These are phyloP conservation scores for Hoplostethus atlanticus DNA, from an alignment of 2,797 vertebrate genomes.

Conservation along the genomic window DNA sequence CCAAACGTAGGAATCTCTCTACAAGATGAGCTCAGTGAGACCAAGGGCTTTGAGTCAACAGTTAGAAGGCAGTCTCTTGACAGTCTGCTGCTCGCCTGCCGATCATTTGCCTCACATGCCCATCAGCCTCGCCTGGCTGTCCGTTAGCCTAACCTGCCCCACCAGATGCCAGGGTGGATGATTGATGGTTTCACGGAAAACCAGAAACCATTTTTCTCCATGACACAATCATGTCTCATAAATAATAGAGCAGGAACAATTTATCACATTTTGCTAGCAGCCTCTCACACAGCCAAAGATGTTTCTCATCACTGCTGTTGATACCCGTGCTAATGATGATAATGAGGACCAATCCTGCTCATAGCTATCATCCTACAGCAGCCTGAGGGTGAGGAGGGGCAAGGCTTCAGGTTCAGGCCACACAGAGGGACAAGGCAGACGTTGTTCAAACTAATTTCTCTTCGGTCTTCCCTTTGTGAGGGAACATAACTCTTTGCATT, in stretches of 20 bases:
- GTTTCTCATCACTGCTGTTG: constrained; percentile 14
- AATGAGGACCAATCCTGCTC: constrained; percentile 32
- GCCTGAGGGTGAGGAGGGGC: constrained; percentile 43
- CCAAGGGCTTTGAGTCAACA: constrained; percentile 49
- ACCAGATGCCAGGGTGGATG: constrained; percentile 46
- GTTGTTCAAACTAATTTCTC: constrained; percentile 23
- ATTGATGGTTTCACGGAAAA: constrained; percentile 60
- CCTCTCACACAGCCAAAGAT: constrained; percentile 48
- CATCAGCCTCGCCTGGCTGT: constrained; percentile 25
- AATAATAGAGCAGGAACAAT: constrained; percentile 44
- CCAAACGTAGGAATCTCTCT: constrained; percentile 46
- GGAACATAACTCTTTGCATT: not conserved
- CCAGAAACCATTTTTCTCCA: constrained; percentile 42
- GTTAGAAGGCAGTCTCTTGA: constrained; percentile 35
- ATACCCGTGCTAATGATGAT: constrained; percentile 42
- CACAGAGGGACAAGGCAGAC: constrained; percentile 16
- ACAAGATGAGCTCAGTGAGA: constrained; percentile 38
- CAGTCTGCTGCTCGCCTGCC: constrained; percentile 6
- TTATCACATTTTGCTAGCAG: constrained; percentile 40
- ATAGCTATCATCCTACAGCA: constrained; percentile 10
- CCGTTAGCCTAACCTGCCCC: constrained; percentile 38
- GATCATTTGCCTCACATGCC: constrained; percentile 49
- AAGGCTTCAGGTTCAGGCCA: constrained; percentile 4
- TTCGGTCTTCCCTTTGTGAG: constrained; percentile 15
- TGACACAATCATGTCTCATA: constrained; percentile 38